Evolutionary conservation across 2,888 invertebrate genomes (phyloP).

Genomic region (Macrophya alboannulata): DNA sequence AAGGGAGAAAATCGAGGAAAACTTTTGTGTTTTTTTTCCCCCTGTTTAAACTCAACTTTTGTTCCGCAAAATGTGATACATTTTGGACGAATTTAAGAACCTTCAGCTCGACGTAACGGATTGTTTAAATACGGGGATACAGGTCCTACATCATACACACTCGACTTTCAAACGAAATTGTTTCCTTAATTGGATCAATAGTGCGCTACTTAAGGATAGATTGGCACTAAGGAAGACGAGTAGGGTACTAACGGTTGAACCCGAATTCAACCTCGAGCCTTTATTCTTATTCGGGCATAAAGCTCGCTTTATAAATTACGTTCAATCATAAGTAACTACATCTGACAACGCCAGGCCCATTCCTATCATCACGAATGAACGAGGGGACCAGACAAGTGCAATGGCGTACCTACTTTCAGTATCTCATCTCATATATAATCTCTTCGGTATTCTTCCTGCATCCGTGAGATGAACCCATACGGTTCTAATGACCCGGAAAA

Average conservation of each 20-base stretch:
- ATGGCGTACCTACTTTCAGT: constrained; percentile 1
- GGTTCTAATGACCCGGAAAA: neutral
- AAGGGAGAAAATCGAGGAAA: neutral
- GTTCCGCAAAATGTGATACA: no score
- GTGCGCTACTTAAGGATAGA: constrained; percentile 32
- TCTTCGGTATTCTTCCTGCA: neutral
- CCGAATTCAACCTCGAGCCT: constrained; percentile 25
- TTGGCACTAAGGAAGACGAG: constrained; percentile 13
- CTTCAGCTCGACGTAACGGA: no score
- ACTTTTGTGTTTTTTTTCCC: neutral
- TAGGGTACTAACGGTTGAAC: constrained; percentile 13
- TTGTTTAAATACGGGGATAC: no score
- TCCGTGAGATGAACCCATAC: constrained; percentile 16
- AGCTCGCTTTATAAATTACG: constrained; percentile 53
- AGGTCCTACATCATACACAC: no score
- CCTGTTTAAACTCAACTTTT: neutral
- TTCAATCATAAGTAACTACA: constrained; percentile 49
- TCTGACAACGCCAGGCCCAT: constrained; percentile 32
- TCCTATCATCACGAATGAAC: constrained; percentile 17
- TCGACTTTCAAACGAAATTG: constrained; percentile 14
- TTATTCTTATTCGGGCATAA: constrained; percentile 34
- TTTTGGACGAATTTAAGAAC: no score
- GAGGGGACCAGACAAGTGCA: neutral
- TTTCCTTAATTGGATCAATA: constrained; percentile 53
- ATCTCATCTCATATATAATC: constrained; percentile 25